Conservation (phyloP, 1,140 invertebrate species). For the Drosophila littoralis region DNA sequence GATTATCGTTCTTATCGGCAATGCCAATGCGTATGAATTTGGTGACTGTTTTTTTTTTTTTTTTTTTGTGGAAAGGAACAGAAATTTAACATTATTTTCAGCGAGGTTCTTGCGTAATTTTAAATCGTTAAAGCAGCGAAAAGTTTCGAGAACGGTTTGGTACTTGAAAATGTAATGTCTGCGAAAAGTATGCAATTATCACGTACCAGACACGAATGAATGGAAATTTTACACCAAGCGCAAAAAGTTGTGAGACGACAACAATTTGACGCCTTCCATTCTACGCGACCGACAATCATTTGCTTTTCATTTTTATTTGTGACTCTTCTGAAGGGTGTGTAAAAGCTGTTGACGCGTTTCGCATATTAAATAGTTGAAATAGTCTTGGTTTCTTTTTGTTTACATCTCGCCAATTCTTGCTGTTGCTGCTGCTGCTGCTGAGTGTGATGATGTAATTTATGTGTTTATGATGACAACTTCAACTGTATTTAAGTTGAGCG, state of each 20-base stretch:
- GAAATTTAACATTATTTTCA: slow-evolving; percentile 33
- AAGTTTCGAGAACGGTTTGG: slow-evolving; percentile 26
- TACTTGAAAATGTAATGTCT: slow-evolving; percentile 6
- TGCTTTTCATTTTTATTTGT: slow-evolving; percentile 12
- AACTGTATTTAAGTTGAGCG: slow-evolving; percentile 38
- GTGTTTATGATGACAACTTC: slow-evolving; percentile 66
- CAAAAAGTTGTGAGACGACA: slow-evolving; percentile 63
- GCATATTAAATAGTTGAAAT: slow-evolving; percentile 66
- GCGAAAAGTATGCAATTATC: slow-evolving; percentile 62
- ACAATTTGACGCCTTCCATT: slow-evolving; percentile 68
- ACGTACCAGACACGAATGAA: slow-evolving; percentile 54
- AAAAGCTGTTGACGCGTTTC: slow-evolving; percentile 44
- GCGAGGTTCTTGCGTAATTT: slow-evolving; percentile 53
- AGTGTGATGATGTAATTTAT: slow-evolving; percentile 74
- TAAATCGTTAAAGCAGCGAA: slow-evolving; percentile 26
- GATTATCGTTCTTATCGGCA: slow-evolving; percentile 98
- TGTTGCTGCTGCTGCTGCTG: slow-evolving; percentile 11
- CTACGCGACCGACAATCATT: slow-evolving; percentile 66
- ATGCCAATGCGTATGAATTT: slow-evolving; percentile 96
- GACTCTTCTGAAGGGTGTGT: slow-evolving; percentile 11
- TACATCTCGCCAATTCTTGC: slow-evolving; percentile 22
- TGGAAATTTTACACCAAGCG: slow-evolving; percentile 46
- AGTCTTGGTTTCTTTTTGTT: slow-evolving; percentile 48
- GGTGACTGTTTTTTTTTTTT: slow-evolving; percentile 87
- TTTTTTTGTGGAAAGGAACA: not conserved